These are phyloP conservation scores for Cygnus olor DNA, from an alignment of 2,797 vertebrate species.

Conservation along the genomic window DNA sequence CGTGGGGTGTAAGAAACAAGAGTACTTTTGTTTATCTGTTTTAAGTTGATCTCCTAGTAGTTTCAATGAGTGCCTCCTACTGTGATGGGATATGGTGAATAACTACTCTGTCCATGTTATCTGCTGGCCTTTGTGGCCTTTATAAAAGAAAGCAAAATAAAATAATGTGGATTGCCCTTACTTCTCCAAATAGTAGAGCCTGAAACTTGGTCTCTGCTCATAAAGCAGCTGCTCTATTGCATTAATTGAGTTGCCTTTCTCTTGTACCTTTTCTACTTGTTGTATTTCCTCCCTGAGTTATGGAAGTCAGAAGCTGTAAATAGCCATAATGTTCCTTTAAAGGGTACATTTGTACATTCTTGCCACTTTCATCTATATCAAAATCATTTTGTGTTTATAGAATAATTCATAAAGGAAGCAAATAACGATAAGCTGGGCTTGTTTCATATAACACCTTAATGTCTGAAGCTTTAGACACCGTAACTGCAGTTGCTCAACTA, in stretches of 20 bases:
- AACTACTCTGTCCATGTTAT: background rate
- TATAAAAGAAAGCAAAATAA: background rate
- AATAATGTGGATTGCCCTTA: background rate
- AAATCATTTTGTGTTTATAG: background rate
- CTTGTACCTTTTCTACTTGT: background rate
- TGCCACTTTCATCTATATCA: background rate
- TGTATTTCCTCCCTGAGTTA: background rate
- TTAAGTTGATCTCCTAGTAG: background rate
- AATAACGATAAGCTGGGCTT: background rate
- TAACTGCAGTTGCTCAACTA: background rate
- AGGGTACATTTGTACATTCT: background rate
- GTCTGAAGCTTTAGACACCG: background rate
- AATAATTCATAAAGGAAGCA: background rate
- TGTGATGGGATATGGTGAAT: background rate
- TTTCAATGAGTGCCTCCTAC: background rate
- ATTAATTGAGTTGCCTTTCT: background rate
- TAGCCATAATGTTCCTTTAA: background rate
- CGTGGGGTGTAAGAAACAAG: background rate
- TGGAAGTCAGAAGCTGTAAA: background rate
- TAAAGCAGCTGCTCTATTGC: background rate
- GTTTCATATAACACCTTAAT: rapidly evolving
- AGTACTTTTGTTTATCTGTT: background rate
- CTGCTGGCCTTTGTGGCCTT: background rate
- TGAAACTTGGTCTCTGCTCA: background rate
- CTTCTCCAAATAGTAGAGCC: background rate